Percentiles rank a stretch among this genome's conserved stretches.
Evolutionary conservation across 2,113 vertebrate species (phyloP).

Genomic region (Drymodes brunneopygia): DNA sequence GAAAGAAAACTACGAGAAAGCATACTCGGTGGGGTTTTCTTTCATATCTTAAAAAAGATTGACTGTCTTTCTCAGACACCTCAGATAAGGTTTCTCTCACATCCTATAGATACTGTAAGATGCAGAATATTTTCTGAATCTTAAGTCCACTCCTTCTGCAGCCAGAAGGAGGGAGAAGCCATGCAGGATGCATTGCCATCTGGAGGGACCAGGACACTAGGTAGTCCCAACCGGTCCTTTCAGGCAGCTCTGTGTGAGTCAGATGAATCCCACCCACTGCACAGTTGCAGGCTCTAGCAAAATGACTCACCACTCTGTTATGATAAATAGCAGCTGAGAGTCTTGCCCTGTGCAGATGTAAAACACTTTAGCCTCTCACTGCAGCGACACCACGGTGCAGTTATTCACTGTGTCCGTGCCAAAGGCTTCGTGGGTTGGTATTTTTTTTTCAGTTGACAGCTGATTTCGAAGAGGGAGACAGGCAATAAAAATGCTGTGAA

Average conservation of each 20-base stretch:
- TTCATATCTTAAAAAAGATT: not conserved
- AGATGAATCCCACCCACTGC: not conserved
- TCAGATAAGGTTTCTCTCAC: not conserved
- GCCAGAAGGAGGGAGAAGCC: not conserved
- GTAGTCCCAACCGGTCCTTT: not conserved
- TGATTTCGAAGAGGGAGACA: not conserved
- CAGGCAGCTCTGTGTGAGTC: not conserved
- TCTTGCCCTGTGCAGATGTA: not conserved
- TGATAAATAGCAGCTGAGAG: not conserved
- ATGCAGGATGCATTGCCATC: rapidly evolving
- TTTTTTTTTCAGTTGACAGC: not conserved
- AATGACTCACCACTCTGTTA: not conserved
- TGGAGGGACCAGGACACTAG: not conserved
- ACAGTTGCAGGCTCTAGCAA: not conserved
- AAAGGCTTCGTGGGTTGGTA: not conserved
- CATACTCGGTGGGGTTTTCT: not conserved
- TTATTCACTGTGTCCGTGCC: not conserved
- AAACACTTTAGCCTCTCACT: not conserved
- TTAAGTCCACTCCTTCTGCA: not conserved
- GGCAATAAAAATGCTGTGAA: slow-evolving; percentile 39
- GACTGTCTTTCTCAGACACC: not conserved
- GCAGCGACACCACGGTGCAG: not conserved
- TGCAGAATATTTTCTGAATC: not conserved
- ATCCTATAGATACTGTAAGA: not conserved
- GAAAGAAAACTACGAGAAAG: not conserved